phyloP scores from a whole-genome alignment of 2,888 invertebrate species.

The Leptopterna dolabrata region DNA sequence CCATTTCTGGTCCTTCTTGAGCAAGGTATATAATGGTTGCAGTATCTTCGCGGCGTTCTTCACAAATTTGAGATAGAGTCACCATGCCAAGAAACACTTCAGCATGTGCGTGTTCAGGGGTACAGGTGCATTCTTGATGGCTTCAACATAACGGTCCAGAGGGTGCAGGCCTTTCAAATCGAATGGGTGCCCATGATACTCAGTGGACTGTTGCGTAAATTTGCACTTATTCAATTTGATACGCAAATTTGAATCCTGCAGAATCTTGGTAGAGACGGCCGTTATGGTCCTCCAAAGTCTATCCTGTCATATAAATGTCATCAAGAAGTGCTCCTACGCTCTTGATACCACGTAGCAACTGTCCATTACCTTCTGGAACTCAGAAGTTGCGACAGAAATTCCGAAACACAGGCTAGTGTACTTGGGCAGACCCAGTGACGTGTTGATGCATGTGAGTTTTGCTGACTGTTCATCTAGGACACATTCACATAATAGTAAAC shows the following conservation, averaged over 20 bases:
- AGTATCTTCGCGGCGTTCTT: conserved; percentile 32
- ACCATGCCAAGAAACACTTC: conserved; percentile 62
- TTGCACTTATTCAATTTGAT: conserved; percentile 44
- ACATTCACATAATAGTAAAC: too few species aligned
- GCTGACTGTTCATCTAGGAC: conserved; percentile 63
- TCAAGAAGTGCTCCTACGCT: too few species aligned
- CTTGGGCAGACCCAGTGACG: conserved; percentile 64
- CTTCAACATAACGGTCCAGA: conserved; percentile 58
- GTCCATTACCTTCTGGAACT: too few species aligned
- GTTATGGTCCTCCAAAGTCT: conserved; percentile 49
- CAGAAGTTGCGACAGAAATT: too few species aligned
- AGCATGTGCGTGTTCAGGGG: conserved; percentile 61
- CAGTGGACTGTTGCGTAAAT: conserved; percentile 12
- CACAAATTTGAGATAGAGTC: conserved; percentile 65
- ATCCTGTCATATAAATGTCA: too few species aligned
- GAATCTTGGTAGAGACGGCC: background rate
- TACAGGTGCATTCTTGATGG: conserved; percentile 59
- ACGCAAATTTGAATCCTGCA: conserved; percentile 2
- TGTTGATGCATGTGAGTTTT: conserved; percentile 63
- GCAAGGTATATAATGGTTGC: conserved; percentile 38
- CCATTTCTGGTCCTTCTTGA: conserved; percentile 18
- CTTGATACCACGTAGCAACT: too few species aligned
- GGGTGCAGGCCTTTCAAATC: conserved; percentile 25
- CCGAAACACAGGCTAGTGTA: too few species aligned
- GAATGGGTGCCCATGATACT: conserved; percentile 50